Percentiles rank a stretch among this genome's conserved stretches.
phyloP scores from a whole-genome alignment of 2,888 invertebrate genomes.

The Clitarchus hookeri region DNA sequence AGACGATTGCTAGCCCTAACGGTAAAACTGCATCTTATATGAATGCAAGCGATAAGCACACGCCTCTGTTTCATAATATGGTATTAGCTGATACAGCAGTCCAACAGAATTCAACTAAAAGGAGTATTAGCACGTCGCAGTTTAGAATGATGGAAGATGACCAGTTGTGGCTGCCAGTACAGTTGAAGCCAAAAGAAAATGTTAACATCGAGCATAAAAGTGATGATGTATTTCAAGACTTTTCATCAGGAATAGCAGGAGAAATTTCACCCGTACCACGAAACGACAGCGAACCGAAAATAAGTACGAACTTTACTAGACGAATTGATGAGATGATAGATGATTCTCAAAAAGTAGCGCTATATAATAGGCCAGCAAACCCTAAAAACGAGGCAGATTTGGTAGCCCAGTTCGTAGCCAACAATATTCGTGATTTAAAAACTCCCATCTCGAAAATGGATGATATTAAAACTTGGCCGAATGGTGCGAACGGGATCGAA shows the following conservation, averaged over 20 bases:
- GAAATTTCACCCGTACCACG: background rate
- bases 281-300: background rate
- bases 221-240: background rate
- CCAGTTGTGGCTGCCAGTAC: background rate
- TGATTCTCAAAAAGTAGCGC: background rate
- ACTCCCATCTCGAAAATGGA: background rate
- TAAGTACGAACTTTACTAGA: background rate
- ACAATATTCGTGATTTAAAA: conserved; percentile 28
- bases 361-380: conserved; percentile 41
- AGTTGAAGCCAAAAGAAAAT: background rate
- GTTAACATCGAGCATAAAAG: background rate
- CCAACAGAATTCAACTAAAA: background rate
- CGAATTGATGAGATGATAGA: background rate
- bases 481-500: conserved; percentile 25
- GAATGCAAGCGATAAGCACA: background rate
- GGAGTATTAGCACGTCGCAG: background rate
- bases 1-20: background rate
- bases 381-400: background rate
- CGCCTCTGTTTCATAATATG: background rate
- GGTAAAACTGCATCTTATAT: background rate
- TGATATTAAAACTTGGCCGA: conserved; percentile 33
- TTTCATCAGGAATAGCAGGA: background rate
- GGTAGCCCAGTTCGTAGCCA: conserved; percentile 30
- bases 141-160: background rate
- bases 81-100: background rate